These are phyloP conservation scores for Laterallus jamaicensis DNA, from an alignment of 2,113 vertebrate species.

Conservation along the genomic window DNA sequence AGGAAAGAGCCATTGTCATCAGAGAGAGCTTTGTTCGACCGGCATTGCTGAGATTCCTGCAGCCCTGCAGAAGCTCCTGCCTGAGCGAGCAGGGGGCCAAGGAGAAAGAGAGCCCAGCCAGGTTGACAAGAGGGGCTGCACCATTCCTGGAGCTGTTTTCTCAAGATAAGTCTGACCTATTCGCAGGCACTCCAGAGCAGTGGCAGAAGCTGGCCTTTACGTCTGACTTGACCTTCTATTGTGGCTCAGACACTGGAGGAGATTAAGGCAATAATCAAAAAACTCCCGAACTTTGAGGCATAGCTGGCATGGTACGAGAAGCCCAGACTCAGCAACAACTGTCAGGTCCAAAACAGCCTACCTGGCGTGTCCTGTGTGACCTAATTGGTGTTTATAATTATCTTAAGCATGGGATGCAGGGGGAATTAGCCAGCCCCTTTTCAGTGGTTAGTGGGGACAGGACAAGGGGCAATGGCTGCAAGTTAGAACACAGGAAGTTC, in stretches of 20 bases:
- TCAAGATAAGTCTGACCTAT: conserved; percentile 70
- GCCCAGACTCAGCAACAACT: background rate
- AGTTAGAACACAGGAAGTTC: too few species aligned
- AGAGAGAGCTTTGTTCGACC: background rate
- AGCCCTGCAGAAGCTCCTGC: background rate
- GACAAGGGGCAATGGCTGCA: too few species aligned
- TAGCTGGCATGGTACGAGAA: background rate
- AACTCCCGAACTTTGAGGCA: background rate
- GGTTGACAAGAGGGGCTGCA: background rate
- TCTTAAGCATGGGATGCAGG: too few species aligned
- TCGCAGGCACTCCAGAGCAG: background rate
- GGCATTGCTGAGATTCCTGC: background rate
- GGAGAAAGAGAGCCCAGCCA: background rate
- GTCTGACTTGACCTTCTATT: conserved; percentile 72
- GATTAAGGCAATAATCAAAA: conserved; percentile 6
- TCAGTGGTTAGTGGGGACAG: too few species aligned
- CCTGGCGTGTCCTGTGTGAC: background rate
- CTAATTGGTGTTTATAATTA: too few species aligned
- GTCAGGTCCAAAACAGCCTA: background rate
- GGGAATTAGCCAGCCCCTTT: too few species aligned
- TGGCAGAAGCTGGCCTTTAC: background rate
- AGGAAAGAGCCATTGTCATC: background rate
- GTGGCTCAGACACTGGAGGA: conserved; percentile 27
- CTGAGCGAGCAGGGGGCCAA: accelerated
- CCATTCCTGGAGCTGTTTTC: conserved; percentile 44